Evolutionary conservation across 2,888 invertebrate species (phyloP).

Genomic region (Steinernema carpocapsae): DNA sequence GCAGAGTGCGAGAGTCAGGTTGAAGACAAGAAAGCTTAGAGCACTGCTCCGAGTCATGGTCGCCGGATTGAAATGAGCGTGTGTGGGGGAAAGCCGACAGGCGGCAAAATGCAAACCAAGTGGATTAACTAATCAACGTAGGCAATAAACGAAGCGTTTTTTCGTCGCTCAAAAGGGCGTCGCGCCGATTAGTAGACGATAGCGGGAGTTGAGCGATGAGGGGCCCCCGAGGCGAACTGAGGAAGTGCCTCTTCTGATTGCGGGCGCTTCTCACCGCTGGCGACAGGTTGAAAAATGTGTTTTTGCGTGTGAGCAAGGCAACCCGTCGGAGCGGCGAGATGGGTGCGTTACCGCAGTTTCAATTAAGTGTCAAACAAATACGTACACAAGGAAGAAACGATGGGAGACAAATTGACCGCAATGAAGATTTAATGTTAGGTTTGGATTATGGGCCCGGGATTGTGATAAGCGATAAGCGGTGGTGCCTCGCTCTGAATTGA

Average conservation of each 20-base stretch:
- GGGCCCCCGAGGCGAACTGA: background rate
- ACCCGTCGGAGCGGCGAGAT: background rate
- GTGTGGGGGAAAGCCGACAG: background rate
- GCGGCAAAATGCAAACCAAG: conserved; percentile 7
- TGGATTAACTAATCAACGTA: conserved; percentile 16
- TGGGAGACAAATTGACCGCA: conserved; percentile 30
- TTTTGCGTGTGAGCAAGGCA: conserved; percentile 34
- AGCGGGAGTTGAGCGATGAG: background rate
- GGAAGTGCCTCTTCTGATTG: conserved; percentile 2
- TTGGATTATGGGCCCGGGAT: background rate
- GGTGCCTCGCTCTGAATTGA: too few species aligned
- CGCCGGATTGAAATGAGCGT: background rate
- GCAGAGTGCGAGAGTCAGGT: background rate
- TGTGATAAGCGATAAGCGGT: background rate
- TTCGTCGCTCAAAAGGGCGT: conserved; percentile 28
- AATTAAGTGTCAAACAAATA: conserved; percentile 25
- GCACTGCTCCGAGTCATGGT: background rate
- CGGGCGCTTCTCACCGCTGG: conserved; percentile 3
- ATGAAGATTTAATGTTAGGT: conserved; percentile 28
- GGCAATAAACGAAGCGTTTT: conserved; percentile 33
- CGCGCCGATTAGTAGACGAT: conserved; percentile 13
- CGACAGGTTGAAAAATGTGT: conserved; percentile 34
- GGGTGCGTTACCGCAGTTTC: conserved; percentile 7
- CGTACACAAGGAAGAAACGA: conserved; percentile 26
- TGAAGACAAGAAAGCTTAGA: background rate